phyloP scores from a whole-genome alignment of 2,888 invertebrate species.

The Entomobrya multifasciata region DNA sequence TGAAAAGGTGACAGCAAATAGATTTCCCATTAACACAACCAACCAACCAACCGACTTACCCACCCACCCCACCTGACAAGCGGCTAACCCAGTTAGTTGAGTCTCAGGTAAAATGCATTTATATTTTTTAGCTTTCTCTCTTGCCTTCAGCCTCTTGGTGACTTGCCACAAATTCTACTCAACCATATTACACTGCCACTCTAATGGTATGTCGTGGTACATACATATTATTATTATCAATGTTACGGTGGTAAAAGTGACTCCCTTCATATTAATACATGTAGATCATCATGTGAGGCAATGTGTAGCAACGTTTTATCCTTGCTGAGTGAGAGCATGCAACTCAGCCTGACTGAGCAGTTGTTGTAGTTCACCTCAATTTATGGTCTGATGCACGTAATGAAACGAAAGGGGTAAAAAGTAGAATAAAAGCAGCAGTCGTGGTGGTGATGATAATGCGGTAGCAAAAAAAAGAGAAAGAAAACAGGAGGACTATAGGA shows the following conservation, averaged over 20 bases:
- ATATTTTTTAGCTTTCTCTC: slow-evolving; percentile 21
- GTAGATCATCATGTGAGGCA: neutral
- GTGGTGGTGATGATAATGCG: neutral
- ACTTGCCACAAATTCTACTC: slow-evolving; percentile 41
- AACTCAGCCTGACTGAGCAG: too few relatives aligned
- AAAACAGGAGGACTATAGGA: neutral
- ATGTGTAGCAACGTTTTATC: neutral
- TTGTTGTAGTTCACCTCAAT: slow-evolving; percentile 47
- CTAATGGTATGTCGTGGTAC: too few relatives aligned
- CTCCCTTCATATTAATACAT: neutral
- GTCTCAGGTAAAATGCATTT: slow-evolving; percentile 47
- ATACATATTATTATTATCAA: neutral
- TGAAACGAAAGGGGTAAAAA: slow-evolving; percentile 36
- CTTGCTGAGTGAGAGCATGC: slow-evolving; percentile 9
- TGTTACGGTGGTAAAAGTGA: neutral
- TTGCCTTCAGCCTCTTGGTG: slow-evolving; percentile 13
- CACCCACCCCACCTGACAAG: slow-evolving; percentile 65
- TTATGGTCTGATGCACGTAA: slow-evolving; percentile 52
- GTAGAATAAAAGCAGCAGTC: neutral
- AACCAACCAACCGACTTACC: too few relatives aligned
- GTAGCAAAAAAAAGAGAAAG: neutral
- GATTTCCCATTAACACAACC: slow-evolving; percentile 70
- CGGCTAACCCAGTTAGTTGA: slow-evolving; percentile 58
- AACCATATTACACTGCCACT: neutral
- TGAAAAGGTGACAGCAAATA: slow-evolving; percentile 69